phyloP scores from a whole-genome alignment of 2,888 invertebrate species.

The Prostheceraeus crozeri region DNA sequence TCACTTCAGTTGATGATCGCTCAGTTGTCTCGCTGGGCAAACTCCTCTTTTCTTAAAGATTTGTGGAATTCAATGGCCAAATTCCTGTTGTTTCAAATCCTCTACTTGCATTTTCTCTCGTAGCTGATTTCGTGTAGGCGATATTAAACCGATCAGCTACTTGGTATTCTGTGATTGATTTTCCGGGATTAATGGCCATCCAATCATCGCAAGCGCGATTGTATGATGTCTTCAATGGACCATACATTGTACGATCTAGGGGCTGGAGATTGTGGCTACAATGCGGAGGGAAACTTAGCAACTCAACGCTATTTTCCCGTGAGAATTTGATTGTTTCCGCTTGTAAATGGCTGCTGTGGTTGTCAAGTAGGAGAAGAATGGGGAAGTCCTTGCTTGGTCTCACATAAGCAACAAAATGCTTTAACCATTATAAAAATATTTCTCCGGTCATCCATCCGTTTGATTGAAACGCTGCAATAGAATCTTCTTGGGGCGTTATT shows the following conservation, averaged over 20 bases:
- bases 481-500: background rate
- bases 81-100: constrained; percentile 18
- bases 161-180: constrained; percentile 47
- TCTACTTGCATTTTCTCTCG: background rate
- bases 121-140: constrained; percentile 28
- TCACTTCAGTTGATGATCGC: too few species aligned
- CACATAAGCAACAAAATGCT: constrained; percentile 1
- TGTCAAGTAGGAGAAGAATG: constrained; percentile 9
- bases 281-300: constrained; percentile 18
- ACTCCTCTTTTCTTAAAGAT: too few species aligned
- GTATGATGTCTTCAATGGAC: constrained; percentile 45
- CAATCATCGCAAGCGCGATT: constrained; percentile 49
- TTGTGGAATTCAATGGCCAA: constrained; percentile 26
- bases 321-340: constrained; percentile 4
- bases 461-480: constrained; percentile 4
- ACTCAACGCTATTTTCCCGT: background rate
- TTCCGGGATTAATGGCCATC: constrained; percentile 46
- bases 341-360: background rate
- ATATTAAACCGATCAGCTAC: constrained; percentile 27
- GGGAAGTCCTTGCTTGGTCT: background rate
- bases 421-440: constrained; percentile 15
- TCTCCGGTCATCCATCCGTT: constrained; percentile 14
- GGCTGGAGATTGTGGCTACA: constrained; percentile 18
- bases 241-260: constrained; percentile 4
- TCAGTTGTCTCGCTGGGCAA: too few species aligned